phyloP scores from a whole-genome alignment of 2,888 invertebrate genomes.

The Agelastica alni region DNA sequence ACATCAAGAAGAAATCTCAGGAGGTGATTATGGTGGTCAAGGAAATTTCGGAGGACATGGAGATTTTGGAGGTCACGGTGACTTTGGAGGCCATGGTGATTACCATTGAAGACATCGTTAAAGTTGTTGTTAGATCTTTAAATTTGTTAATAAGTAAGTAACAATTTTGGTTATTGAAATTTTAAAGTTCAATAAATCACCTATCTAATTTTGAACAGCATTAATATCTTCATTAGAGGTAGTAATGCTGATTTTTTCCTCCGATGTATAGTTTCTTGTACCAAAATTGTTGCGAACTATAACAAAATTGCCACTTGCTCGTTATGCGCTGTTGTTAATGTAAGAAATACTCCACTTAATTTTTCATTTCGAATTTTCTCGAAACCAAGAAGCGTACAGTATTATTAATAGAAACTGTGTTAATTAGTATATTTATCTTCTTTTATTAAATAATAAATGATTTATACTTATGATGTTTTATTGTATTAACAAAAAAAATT shows the following conservation, averaged over 20 bases:
- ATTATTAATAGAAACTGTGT: constrained; percentile 54
- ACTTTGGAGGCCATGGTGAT: constrained; percentile 45
- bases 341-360: constrained; percentile 29
- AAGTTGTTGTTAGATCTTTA: constrained; percentile 39
- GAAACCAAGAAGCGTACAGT: constrained; percentile 48
- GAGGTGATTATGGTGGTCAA: constrained; percentile 25
- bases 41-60: constrained; percentile 24
- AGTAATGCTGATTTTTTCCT: too few species aligned
- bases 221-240: too few species aligned
- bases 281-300: constrained; percentile 14
- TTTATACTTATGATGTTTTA: constrained; percentile 35
- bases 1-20: constrained; percentile 46
- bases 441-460: constrained; percentile 46
- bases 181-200: too few species aligned
- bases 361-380: constrained; percentile 40
- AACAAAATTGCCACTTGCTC: constrained; percentile 18
- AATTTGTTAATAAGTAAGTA: constrained; percentile 41
- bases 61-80: constrained; percentile 47
- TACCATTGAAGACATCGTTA: constrained; percentile 35
- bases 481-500: too few species aligned
- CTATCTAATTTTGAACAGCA: too few species aligned
- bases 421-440: constrained; percentile 52
- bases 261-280: background rate
- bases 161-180: constrained; percentile 23
- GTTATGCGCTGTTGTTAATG: constrained; percentile 23